Conservation (phyloP, 2,797 vertebrate species). For the Sorex maritimensis region DNA sequence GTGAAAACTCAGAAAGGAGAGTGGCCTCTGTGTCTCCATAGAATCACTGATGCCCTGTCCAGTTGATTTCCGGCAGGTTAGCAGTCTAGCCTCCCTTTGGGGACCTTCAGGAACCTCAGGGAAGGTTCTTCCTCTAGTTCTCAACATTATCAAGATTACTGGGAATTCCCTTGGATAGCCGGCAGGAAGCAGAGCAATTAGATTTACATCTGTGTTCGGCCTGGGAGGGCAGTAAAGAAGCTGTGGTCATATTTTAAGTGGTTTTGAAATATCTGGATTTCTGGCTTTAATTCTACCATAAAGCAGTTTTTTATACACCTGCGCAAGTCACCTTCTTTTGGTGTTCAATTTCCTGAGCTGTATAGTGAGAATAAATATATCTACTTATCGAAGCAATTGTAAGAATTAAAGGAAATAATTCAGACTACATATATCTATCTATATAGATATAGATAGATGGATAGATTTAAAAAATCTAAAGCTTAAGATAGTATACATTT, state of each 20-base stretch:
- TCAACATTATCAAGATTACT: neutral
- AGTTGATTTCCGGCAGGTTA: neutral
- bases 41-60: neutral
- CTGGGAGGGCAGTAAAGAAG: neutral
- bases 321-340: neutral
- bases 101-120: neutral
- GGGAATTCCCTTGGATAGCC: neutral
- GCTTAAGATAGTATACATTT: too few species aligned
- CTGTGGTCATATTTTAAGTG: neutral
- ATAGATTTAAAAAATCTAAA: too few species aligned
- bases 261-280: too few species aligned
- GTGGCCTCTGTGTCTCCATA: neutral
- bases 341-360: neutral
- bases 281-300: neutral
- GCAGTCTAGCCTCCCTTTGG: neutral
- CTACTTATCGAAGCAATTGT: neutral
- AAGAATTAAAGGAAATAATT: conserved; percentile 3
- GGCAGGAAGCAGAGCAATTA: neutral
- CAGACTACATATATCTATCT: neutral
- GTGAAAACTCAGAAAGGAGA: neutral
- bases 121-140: neutral
- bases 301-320: conserved; percentile 9
- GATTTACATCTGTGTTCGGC: neutral
- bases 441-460: too few species aligned
- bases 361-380: neutral